phyloP scores from a whole-genome alignment of 2,797 vertebrate genomes.

The Cyclura pinguis region DNA sequence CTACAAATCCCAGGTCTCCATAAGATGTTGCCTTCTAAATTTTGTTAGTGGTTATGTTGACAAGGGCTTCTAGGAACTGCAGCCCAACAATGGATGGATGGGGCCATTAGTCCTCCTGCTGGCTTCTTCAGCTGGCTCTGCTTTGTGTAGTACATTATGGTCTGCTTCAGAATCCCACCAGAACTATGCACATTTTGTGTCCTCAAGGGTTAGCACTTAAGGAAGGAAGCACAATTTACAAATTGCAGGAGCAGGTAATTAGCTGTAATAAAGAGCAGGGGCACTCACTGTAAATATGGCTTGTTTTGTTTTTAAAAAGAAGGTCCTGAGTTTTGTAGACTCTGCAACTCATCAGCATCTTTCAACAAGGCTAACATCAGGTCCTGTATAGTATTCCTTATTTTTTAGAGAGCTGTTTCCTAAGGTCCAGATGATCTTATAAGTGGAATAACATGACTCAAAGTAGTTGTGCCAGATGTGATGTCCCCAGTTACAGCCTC shows the following conservation, averaged over 20 bases:
- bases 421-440: conserved; percentile 64
- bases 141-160: neutral
- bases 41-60: no score
- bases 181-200: conserved; percentile 32
- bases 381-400: conserved; percentile 51
- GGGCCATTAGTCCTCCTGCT: conserved; percentile 34
- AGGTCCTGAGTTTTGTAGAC: conserved; percentile 58
- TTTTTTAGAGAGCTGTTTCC: conserved; percentile 65
- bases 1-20: no score
- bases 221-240: conserved; percentile 44
- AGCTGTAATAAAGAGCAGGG: conserved; percentile 46
- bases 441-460: conserved; percentile 63
- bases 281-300: conserved; percentile 49
- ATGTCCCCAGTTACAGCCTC: conserved; percentile 64
- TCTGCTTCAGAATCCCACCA: conserved; percentile 43
- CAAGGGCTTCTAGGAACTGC: no score
- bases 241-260: conserved; percentile 68
- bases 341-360: conserved; percentile 74
- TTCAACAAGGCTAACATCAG: conserved; percentile 58
- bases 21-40: no score
- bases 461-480: conserved; percentile 74
- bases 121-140: conserved; percentile 47
- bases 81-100: conserved; percentile 1
- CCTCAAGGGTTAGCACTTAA: conserved; percentile 27
- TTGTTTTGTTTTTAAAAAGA: neutral